Conservation (phyloP, 2,888 invertebrate genomes). For the Drosophila paranaensis region DNA sequence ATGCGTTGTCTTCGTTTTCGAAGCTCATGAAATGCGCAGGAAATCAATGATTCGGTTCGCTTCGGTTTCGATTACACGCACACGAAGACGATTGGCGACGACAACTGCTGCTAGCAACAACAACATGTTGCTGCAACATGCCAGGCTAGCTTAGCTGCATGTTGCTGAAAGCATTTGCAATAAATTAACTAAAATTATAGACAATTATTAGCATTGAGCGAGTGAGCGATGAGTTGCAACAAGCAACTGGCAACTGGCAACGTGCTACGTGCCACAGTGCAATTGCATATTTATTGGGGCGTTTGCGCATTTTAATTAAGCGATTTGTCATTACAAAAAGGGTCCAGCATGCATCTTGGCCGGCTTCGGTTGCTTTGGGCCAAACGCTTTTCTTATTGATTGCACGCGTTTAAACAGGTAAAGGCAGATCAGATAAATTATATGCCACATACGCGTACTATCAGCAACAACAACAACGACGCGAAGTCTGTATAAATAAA, state of each 20-base stretch:
- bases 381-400: constrained; percentile 48
- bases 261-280: constrained; percentile 29
- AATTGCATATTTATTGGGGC: constrained; percentile 80
- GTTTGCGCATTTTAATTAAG: constrained; percentile 77
- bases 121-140: constrained; percentile 69
- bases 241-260: constrained; percentile 25
- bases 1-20: constrained; percentile 69
- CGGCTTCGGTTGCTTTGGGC: constrained; percentile 24
- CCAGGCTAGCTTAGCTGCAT: constrained; percentile 42
- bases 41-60: constrained; percentile 82
- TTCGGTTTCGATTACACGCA: constrained; percentile 82
- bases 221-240: constrained; percentile 19
- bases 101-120: constrained; percentile 7
- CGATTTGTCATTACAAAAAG: constrained; percentile 72
- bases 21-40: constrained; percentile 80
- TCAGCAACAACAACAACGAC: not conserved
- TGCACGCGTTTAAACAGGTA: constrained; percentile 35
- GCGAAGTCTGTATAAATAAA: constrained; percentile 10
- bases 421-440: constrained; percentile 25
- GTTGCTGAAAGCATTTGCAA: constrained; percentile 81
- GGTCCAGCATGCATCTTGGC: constrained; percentile 21
- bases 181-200: constrained; percentile 80
- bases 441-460: constrained; percentile 24
- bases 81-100: constrained; percentile 30
- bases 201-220: constrained; percentile 76